Evolutionary conservation across 2,113 vertebrate genomes (phyloP), one percentile per base, ranked within the genome.

Genomic region (Sinocyclocheilus anshuiensis): DNA sequence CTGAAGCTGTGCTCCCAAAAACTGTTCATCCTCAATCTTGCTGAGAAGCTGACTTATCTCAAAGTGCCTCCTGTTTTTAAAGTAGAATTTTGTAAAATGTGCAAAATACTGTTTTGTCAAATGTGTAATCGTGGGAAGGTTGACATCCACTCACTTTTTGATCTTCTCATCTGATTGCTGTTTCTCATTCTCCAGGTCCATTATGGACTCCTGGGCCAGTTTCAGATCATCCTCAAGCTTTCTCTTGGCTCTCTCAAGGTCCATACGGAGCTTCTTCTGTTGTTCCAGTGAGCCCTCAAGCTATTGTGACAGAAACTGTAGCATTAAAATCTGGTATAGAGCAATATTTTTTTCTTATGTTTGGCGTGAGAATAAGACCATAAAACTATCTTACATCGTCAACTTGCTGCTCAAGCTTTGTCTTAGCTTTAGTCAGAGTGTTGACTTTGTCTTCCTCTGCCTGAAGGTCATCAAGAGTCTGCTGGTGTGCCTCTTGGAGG

Each of bases 1-100:
- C 83, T 88, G 87, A 55, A 88, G 83, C 59, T 88, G 87, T 45
- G 69, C 89, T 80, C 88, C 26, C 26, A 26, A 26, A 26, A 1
- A 26, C 94, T 96, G 95, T 33, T 95, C 94, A 89, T 95, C 95
- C 81, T 96, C 95, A 88, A 96, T 94, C 86, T 93, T 96, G 88
- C 94, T 94, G 76, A 93, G 91, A 48, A 95, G 79, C 26, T 95
- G 92, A 57, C 93, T 94, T 57, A 93, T 93, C 91, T 95, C 95
- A 93, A 95, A 95, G 76, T 95, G 94, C 87, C 95, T 95, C 90
- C 95, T 95, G 87, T 89, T 79, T 26, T 15, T 8, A 55, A 26
- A 53, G 26, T 26, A 53, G 1, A 53, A 11, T 26, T 53, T 77
- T n/a, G 11, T 26, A 77, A 77, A 45, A 53, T 29, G 12, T 77